These are phyloP conservation scores for Microplitis demolitor DNA, from an alignment of 1,140 invertebrate genomes.

Conservation along the genomic window DNA sequence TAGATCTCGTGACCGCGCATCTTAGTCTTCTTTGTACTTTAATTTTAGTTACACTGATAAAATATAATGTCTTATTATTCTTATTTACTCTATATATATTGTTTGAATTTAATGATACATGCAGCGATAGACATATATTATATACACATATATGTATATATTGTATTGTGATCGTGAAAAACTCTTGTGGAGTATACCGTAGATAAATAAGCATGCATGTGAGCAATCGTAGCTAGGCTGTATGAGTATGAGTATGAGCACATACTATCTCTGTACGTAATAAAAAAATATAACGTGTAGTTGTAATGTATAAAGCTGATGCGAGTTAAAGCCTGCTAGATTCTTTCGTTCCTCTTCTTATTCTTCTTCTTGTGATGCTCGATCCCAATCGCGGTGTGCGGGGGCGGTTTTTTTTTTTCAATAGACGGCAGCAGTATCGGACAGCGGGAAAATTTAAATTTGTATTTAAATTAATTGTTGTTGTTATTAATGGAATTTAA, in stretches of 20 bases:
- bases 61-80: neutral
- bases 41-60: no score
- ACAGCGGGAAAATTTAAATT: neutral
- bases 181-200: slow-evolving; percentile 43
- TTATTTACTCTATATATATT: no score
- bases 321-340: neutral
- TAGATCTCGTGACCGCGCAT: slow-evolving; percentile 11
- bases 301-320: neutral
- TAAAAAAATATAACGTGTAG: neutral
- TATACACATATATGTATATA: slow-evolving; percentile 10
- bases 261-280: neutral
- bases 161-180: slow-evolving; percentile 8
- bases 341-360: neutral
- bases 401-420: neutral
- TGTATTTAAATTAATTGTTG: neutral
- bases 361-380: no score
- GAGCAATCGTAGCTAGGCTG: slow-evolving; percentile 9
- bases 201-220: slow-evolving; percentile 29
- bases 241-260: neutral
- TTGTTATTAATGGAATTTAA: neutral
- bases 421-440: slow-evolving; percentile 1
- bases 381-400: neutral
- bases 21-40: no score
- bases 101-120: no score
- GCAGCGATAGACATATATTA: neutral